Base-by-base conservation (phyloP, 2,113 vertebrate species). In the Erythrocercus mccallii region DNA sequence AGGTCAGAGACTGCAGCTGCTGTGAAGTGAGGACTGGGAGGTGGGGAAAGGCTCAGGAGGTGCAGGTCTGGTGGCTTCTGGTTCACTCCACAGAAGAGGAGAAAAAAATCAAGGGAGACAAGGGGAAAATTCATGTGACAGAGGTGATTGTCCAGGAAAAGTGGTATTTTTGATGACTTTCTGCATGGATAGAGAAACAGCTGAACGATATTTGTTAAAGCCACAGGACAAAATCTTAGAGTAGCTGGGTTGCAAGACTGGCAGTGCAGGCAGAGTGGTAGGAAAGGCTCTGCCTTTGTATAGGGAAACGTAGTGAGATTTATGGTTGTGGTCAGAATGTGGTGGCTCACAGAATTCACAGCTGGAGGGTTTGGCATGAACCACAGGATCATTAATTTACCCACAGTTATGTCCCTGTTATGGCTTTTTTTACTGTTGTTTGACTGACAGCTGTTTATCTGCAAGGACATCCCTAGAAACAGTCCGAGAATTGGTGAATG, bases 371-470 rank as follows among this genome's bases (percentile, higher is more conserved):
- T 80, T 84, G 17, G 8, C 5, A 20, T 40, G 31, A 60, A 22
- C 38, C n/a, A 12, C 27, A 50, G 50, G 35, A 12, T 68, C 47
- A 12, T 60, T 31, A 24, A 28, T 81, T 71, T 66, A 81, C 33
- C 37, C 70, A 19, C 28, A 37, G 2, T 3, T n/a, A n/a, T 71
- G 6, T 65, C n/a, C 57, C 37, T 83, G 22, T 64, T 71, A 3
- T 1, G 7, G 0, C 0, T 23, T 25, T 90, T 90, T 86, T 70
- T 50, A 3, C 19, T 61, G 0, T 66, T 58, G 11, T 66, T 54
- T 85, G 30, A 30, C 33, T 85, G 61, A n/a, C 37, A 64, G 54
- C 33, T 93, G 0, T 73, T 2, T 35, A 31, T 88, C 51, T 90
- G 37, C 62, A 64, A 25, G 45, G 31, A 18, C 5, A 5, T 20